Conservation (phyloP, 1,140 invertebrate genomes). For the Muscidifurax raptorellus region DNA sequence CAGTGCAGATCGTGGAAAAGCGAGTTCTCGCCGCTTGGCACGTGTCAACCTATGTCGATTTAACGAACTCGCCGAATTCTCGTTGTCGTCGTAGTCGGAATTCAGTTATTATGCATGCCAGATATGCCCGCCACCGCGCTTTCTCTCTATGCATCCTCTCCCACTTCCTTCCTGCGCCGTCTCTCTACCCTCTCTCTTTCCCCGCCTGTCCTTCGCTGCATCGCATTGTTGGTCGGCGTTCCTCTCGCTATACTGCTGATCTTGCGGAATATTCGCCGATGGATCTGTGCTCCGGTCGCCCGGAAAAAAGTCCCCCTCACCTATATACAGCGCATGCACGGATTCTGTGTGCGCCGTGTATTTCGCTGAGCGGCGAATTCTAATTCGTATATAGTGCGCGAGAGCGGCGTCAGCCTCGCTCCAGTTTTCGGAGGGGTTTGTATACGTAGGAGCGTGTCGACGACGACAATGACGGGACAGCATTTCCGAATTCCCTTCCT, state of each 20-base stretch:
- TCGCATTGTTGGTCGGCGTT: constrained; percentile 63
- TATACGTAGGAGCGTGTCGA: neutral
- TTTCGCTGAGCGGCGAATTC: constrained; percentile 21
- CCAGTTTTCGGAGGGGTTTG: neutral
- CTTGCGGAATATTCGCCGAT: constrained; percentile 52
- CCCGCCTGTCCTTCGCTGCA: constrained; percentile 37
- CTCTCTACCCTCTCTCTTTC: constrained; percentile 50
- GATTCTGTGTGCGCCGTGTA: neutral
- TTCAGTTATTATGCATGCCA: constrained; percentile 63
- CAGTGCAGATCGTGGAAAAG: neutral
- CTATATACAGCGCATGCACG: neutral
- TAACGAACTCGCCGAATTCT: constrained; percentile 11
- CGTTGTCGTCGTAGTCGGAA: constrained; percentile 49
- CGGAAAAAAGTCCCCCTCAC: neutral
- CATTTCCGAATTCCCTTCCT: constrained; percentile 4
- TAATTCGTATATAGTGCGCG: neutral
- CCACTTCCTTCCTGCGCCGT: constrained; percentile 32
- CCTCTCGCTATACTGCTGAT: constrained; percentile 54
- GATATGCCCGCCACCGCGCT: constrained; percentile 14
- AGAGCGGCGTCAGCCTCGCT: constrained; percentile 3
- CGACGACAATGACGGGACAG: neutral
- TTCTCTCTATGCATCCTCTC: constrained; percentile 51
- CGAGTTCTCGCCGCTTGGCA: neutral
- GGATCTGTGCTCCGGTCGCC: neutral
- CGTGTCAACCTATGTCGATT: constrained; percentile 24